A percentile compares a stretch with the other conserved stretches of the same genome.
These are phyloP conservation scores for Augiades crinisus DNA, from an alignment of 2,888 invertebrate species.

Conservation along the genomic window DNA sequence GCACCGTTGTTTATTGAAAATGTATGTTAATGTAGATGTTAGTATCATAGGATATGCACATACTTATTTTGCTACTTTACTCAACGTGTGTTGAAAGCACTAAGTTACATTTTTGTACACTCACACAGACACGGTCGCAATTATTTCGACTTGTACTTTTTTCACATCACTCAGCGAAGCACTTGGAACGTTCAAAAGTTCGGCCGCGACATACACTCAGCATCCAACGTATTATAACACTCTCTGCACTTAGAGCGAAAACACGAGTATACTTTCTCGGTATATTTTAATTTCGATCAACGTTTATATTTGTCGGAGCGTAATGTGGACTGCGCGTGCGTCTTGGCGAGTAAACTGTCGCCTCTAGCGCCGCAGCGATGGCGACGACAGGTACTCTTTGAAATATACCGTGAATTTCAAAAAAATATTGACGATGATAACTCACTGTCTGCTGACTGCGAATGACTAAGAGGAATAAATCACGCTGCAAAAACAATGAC, in stretches of 20 bases:
- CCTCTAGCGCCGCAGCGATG: conserved; percentile 47
- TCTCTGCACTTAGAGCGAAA: conserved; percentile 34
- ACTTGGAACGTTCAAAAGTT: conserved; percentile 15
- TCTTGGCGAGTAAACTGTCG: conserved; percentile 51
- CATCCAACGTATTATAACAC: conserved; percentile 24
- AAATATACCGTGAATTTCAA: conserved; percentile 39
- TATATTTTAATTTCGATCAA: conserved; percentile 64
- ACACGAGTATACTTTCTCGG: conserved; percentile 52
- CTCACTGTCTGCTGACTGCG: conserved; percentile 41
- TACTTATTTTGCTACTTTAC: conserved; percentile 21
- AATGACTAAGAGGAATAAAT: conserved; percentile 29
- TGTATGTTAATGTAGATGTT: too few relatives aligned
- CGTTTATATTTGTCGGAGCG: conserved; percentile 70
- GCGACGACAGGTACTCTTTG: conserved; percentile 51
- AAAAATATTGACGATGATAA: conserved; percentile 44
- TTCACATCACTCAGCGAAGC: conserved; percentile 25
- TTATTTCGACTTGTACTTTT: not conserved
- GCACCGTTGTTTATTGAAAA: too few relatives aligned
- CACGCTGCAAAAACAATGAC: conserved; percentile 13
- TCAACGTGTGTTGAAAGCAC: not conserved
- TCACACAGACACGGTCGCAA: conserved; percentile 9
- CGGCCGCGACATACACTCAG: conserved; percentile 33
- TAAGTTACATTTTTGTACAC: conserved; percentile 1
- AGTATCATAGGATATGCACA: not conserved
- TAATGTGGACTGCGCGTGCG: conserved; percentile 65